Evolutionary conservation across 2,797 vertebrate genomes (phyloP), one percentile per base, ranked within the genome.

Genomic region (Chelonia mydas): DNA sequence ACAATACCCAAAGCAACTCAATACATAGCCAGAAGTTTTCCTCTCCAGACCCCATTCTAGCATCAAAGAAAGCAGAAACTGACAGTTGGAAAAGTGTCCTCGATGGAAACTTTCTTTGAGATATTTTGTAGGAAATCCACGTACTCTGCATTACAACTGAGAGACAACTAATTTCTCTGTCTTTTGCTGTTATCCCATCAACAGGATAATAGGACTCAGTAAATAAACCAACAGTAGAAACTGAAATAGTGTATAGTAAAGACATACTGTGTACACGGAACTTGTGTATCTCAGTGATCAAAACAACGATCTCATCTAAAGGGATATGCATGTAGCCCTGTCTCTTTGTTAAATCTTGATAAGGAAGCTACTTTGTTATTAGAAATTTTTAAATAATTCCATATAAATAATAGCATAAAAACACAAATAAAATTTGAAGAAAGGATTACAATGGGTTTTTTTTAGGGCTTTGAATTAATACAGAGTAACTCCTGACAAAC

Each of bases 141-240:
- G n/a, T 86, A 89, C 90, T 79, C 81, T 53, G 83, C 1, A 6
- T 53, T 19, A 31, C 55, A 86, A 68, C 37, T 84, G 85, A 45
- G 19, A 61, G 8, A 53, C 11, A 85, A 87, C 12, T 51, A 65
- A 55, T 49, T 84, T n/a, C 27, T 45, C 87, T 83, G 9, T 55
- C 47, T 27, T 49, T 33, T 51, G 76, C 51, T 86, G 82, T 68
- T 84, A 57, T 83, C 47, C 59, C n/a, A 90, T 88, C 28, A 80
- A 65, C 94, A 95, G 51, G 87, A 80, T 15, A 82, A 31, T 28
- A 89, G 6, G 37, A 92, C 76, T 31, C 41, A 31, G 57, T 81
- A 97, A 94, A 88, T 80, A 91, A 89, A 83, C 31, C 45, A 88
- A 61, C 45, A 81, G 6, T 11, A n/a, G 51, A 9, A 90, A 86